Evolutionary conservation across 1,140 invertebrate genomes (phyloP).

Genomic region (Sitophilus oryzae): DNA sequence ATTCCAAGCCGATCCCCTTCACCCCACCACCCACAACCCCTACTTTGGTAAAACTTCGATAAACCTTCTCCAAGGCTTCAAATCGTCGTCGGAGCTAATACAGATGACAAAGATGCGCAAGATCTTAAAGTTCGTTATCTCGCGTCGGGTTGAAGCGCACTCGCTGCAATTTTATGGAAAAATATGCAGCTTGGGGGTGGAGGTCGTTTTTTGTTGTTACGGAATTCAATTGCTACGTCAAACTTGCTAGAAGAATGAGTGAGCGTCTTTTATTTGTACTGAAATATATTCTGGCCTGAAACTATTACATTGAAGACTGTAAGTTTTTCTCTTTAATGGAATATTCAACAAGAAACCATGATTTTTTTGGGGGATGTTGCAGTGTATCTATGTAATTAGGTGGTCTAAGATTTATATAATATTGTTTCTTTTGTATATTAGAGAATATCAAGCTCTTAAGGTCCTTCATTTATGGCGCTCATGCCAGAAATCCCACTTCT

Average conservation of each 20-base stretch:
- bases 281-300: too few relatives aligned
- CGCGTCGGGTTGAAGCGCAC: slow-evolving; percentile 12
- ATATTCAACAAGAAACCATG: too few relatives aligned
- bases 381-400: too few relatives aligned
- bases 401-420: too few relatives aligned
- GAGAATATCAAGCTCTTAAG: too few relatives aligned
- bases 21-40: slow-evolving; percentile 12
- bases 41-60: slow-evolving; percentile 24
- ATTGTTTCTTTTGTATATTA: too few relatives aligned
- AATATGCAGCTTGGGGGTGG: slow-evolving; percentile 10
- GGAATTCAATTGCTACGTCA: not conserved
- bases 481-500: too few relatives aligned
- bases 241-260: not conserved
- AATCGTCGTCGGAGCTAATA: slow-evolving; percentile 13
- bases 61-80: slow-evolving; percentile 21
- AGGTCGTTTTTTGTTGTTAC: not conserved
- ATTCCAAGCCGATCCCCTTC: slow-evolving; percentile 3
- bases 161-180: slow-evolving; percentile 13
- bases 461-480: too few relatives aligned
- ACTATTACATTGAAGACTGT: too few relatives aligned
- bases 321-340: too few relatives aligned
- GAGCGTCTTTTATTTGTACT: too few relatives aligned
- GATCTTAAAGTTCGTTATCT: slow-evolving; percentile 25
- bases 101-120: slow-evolving; percentile 13
- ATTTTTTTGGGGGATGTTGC: too few relatives aligned